Conservation (phyloP, 2,113 vertebrate species). For the Tautogolabrus adspersus region DNA sequence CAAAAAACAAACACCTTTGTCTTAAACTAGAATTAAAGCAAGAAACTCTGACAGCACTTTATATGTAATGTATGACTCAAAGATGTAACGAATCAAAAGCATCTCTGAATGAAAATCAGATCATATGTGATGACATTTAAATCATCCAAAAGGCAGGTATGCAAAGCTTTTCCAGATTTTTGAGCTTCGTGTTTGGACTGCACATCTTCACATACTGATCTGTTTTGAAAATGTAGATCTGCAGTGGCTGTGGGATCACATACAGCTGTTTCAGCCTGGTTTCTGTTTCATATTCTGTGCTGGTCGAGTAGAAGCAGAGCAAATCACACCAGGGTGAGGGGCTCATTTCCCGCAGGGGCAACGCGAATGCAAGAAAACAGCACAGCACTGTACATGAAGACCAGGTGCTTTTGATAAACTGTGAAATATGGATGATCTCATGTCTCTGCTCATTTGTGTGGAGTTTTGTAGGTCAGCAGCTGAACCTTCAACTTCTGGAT, state of each 20-base stretch:
- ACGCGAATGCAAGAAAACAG: slow-evolving; percentile 4
- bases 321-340: not conserved
- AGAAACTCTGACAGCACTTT: no score
- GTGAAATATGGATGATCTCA: not conserved
- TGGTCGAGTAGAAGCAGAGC: not conserved
- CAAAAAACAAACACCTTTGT: no score
- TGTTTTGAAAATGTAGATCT: not conserved
- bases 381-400: not conserved
- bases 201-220: not conserved
- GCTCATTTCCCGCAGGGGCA: not conserved
- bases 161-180: not conserved
- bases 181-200: not conserved
- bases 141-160: not conserved
- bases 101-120: not conserved
- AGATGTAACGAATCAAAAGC: not conserved
- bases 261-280: slow-evolving; percentile 1
- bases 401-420: slow-evolving; percentile 18
- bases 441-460: not conserved
- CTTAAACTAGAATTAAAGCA: no score
- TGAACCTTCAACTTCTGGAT: not conserved
- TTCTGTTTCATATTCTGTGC: not conserved
- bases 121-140: not conserved
- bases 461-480: not conserved
- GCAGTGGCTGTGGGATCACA: slow-evolving; percentile 13
- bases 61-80: not conserved